Percentiles rank a stretch among this genome's conserved stretches.
phyloP scores from a whole-genome alignment of 2,888 invertebrate species.

The Tinea pellionella region DNA sequence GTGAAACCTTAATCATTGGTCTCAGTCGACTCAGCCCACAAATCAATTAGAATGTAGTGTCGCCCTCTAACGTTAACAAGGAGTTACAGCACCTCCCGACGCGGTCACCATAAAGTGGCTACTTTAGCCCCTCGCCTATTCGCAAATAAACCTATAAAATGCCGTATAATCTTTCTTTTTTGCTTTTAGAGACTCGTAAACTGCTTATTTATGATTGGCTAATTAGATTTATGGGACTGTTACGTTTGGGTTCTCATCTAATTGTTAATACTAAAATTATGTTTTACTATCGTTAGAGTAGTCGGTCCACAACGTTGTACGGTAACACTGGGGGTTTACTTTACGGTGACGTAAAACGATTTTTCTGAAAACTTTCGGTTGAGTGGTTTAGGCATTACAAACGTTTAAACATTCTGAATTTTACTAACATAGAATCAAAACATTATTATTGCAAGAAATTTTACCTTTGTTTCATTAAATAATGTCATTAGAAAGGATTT shows the following conservation, averaged over 20 bases:
- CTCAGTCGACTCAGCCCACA: constrained; percentile 15
- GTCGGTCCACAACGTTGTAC: too few relatives aligned
- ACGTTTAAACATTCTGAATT: too few relatives aligned
- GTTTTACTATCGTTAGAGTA: too few relatives aligned
- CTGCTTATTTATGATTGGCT: not conserved
- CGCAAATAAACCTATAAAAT: constrained; percentile 13
- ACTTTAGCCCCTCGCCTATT: constrained; percentile 23
- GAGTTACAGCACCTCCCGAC: constrained; percentile 17
- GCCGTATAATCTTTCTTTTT: not conserved
- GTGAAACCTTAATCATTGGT: not conserved
- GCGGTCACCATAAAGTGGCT: constrained; percentile 24
- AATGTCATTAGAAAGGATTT: too few relatives aligned
- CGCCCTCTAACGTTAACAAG: constrained; percentile 19
- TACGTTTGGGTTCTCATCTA: not conserved
- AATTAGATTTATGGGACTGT: not conserved
- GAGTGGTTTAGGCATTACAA: too few relatives aligned
- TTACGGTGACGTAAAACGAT: too few relatives aligned
- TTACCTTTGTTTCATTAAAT: too few relatives aligned
- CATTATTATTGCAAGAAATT: too few relatives aligned
- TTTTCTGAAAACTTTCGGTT: too few relatives aligned
- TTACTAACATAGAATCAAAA: too few relatives aligned
- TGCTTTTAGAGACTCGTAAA: constrained; percentile 6
- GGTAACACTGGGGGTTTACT: too few relatives aligned
- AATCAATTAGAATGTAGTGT: constrained; percentile 27
- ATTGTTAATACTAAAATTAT: not conserved